phyloP scores from a whole-genome alignment of 1,140 invertebrate genomes.

The Phocides pigmalion region DNA sequence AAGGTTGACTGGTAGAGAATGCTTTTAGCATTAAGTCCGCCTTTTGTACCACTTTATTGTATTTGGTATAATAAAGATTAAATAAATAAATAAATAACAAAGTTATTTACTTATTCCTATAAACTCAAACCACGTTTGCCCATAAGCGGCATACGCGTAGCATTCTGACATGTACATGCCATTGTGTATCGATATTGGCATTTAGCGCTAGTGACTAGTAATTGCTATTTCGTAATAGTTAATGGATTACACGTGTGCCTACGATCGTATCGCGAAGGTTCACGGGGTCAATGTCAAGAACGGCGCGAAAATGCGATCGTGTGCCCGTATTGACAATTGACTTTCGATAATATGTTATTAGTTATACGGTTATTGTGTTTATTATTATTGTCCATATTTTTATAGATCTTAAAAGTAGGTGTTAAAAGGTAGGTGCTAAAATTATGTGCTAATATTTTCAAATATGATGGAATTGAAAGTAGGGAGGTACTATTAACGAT shows the following conservation, averaged over 20 bases:
- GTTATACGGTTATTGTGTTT: background rate
- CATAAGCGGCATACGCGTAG: background rate
- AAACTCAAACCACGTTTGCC: background rate
- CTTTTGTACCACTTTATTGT: too few species aligned
- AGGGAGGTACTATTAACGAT: too few species aligned
- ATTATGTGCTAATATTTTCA: too few species aligned
- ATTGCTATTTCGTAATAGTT: constrained; percentile 39
- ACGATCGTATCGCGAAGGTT: constrained; percentile 10
- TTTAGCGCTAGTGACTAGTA: constrained; percentile 12
- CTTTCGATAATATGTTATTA: background rate
- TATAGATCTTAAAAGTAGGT: too few species aligned
- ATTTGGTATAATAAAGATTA: too few species aligned
- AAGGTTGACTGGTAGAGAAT: too few species aligned
- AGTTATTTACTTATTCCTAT: too few species aligned
- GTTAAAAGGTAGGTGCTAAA: too few species aligned
- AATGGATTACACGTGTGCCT: constrained; percentile 35
- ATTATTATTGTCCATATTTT: too few species aligned
- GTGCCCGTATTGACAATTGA: background rate
- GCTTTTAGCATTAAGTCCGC: too few species aligned
- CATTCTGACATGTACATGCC: background rate
- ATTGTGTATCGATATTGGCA: constrained; percentile 9
- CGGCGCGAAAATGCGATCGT: background rate
- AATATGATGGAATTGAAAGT: too few species aligned
- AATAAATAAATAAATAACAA: too few species aligned
- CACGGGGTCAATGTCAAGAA: constrained; percentile 19